phyloP scores from a whole-genome alignment of 2,797 vertebrate genomes.

The Sandelia bainsii region DNA sequence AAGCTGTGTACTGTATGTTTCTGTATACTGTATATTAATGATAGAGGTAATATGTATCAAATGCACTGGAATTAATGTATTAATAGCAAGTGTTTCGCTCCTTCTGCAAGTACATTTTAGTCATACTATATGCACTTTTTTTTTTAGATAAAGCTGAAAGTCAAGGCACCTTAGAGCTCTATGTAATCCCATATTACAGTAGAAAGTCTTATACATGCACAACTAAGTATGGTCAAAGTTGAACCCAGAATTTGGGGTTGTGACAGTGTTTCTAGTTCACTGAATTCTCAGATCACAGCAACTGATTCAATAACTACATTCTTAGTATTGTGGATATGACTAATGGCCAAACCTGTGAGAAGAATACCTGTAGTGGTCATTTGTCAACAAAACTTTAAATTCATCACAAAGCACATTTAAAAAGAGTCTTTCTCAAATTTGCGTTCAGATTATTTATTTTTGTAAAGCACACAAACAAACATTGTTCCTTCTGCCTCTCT shows the following conservation, averaged over 20 bases:
- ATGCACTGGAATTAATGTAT: neutral
- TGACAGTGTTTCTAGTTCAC: neutral
- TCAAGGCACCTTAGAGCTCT: neutral
- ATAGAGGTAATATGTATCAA: slow-evolving; percentile 19
- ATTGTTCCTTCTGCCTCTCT: too few species aligned
- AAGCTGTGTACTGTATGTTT: slow-evolving; percentile 2
- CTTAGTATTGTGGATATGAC: neutral
- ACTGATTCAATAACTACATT: neutral
- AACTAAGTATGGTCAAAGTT: neutral
- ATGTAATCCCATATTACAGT: slow-evolving; percentile 7
- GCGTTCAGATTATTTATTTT: too few species aligned
- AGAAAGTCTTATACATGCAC: neutral
- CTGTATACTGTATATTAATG: slow-evolving; percentile 4
- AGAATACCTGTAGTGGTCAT: too few species aligned
- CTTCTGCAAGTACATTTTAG: neutral
- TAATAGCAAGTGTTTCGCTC: neutral
- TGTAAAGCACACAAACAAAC: too few species aligned
- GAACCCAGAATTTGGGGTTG: neutral
- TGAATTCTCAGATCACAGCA: neutral
- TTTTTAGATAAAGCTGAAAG: neutral
- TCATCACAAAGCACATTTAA: too few species aligned
- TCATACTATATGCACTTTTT: neutral
- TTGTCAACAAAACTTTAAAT: too few species aligned
- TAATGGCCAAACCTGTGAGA: neutral
- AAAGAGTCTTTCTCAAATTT: too few species aligned